phyloP scores from a whole-genome alignment of 1,140 invertebrate genomes.

The Geopemphigus sp. region DNA sequence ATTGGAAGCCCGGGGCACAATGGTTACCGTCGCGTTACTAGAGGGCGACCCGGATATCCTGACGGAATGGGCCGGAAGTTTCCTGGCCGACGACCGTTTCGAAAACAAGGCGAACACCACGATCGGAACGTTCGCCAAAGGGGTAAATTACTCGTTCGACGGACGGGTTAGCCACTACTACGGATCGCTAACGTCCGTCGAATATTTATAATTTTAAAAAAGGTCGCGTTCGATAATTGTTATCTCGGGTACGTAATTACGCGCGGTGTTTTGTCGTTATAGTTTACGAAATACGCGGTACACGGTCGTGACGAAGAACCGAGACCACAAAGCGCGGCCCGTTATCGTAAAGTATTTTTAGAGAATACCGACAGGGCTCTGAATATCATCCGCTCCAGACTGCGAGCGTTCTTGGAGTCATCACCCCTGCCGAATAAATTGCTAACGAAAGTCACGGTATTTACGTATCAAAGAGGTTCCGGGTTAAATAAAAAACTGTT shows the following conservation, averaged over 20 bases:
- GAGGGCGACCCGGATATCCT: constrained; percentile 20
- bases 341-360: not conserved
- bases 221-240: too few species aligned
- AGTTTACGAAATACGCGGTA: not conserved
- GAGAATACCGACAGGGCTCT: not conserved
- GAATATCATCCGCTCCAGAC: not conserved
- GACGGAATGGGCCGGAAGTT: not conserved
- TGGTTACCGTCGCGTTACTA: constrained; percentile 17
- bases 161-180: too few species aligned
- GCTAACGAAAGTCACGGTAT: not conserved
- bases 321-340: not conserved
- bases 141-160: too few species aligned
- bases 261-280: too few species aligned
- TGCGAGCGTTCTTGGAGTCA: not conserved
- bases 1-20: constrained; percentile 8
- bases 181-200: too few species aligned
- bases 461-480: not conserved
- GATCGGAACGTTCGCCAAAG: not conserved
- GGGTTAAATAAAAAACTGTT: not conserved
- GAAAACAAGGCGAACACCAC: not conserved
- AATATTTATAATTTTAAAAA: too few species aligned
- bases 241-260: too few species aligned
- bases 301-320: not conserved
- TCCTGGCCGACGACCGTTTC: not conserved
- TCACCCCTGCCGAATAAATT: not conserved